Evolutionary conservation across 2,888 invertebrate genomes (phyloP).

Genomic region (Torymus aiolomorphi): DNA sequence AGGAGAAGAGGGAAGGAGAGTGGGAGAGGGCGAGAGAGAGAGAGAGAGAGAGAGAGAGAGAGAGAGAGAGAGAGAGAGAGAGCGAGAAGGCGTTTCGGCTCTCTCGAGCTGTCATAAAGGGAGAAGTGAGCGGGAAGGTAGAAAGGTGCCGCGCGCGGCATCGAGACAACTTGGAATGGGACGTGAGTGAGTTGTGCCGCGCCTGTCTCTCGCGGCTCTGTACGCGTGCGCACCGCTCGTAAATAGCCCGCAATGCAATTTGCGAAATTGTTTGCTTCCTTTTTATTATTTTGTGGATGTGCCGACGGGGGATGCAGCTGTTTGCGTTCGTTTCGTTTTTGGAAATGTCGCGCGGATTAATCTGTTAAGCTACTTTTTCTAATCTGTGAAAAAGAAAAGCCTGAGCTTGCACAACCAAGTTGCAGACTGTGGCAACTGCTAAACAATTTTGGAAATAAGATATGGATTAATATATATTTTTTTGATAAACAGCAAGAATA

Average conservation of each 20-base stretch:
- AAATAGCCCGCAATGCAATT: conserved; percentile 43
- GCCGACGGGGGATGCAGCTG: not conserved
- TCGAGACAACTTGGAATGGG: conserved; percentile 44
- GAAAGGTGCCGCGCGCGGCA: conserved; percentile 36
- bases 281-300: conserved; percentile 19
- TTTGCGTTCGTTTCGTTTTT: too few species aligned
- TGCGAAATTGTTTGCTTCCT: conserved; percentile 34
- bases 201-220: not conserved
- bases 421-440: too few species aligned
- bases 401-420: too few species aligned
- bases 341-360: too few species aligned
- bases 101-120: conserved; percentile 64
- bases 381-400: too few species aligned
- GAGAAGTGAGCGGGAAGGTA: conserved; percentile 51
- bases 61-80: conserved; percentile 29
- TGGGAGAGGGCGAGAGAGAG: too few species aligned
- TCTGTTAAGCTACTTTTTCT: too few species aligned
- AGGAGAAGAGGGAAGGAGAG: conserved; percentile 22
- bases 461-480: too few species aligned
- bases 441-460: too few species aligned
- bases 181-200: conserved; percentile 22
- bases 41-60: not conserved
- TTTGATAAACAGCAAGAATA: too few species aligned
- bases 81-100: conserved; percentile 59
- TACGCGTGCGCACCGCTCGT: conserved; percentile 5